Evolutionary conservation across 2,888 invertebrate species (phyloP), one percentile per base, ranked within the genome.

Genomic region (Zele albiditarsus): DNA sequence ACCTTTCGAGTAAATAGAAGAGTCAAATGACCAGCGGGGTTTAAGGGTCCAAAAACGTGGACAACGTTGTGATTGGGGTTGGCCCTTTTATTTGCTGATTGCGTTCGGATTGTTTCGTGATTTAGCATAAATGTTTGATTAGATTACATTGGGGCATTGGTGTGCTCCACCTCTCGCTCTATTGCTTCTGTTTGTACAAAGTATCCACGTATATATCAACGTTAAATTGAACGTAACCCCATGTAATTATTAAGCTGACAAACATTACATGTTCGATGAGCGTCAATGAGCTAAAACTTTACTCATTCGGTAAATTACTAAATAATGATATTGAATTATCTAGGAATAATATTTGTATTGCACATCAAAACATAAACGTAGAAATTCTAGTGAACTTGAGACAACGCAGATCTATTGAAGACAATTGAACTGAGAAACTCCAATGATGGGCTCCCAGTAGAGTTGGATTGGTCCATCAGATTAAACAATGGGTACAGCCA

Each of bases 51-150:
- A 80, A 76, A 76, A 75, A 76, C 75, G 60, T 73, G 77, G 60
- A 33, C 72, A 57, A 49, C n/a, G 67, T 20, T 70, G 74, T 12
- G 38, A 57, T 46, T 46, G n/a, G 46, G 71, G 77, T 69, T 79
- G 80, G 82, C 85, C 87, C 86, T 89, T 89, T 89, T 89, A 89
- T 89, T 89, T 88, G 88, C 88, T 88, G 88, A 89, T 89, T 89
- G 88, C 89, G 85, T 87, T 87, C 87, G 86, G 88, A 89, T 89
- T 89, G 89, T 89, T 89, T 89, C 89, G 88, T 89, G 89, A 89
- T 89, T 89, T 89, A 89, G 89, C 89, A 89, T 89, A 89, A 89
- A 89, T 89, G 89, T 89, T 89, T 89, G 88, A 89, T 89, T 89
- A 88, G 89, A 89, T 89, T 88, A 79, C 79, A 71, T 73, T 42